phyloP scores from a whole-genome alignment of 1,140 invertebrate species.

The Trachymyrmex cornetzi region DNA sequence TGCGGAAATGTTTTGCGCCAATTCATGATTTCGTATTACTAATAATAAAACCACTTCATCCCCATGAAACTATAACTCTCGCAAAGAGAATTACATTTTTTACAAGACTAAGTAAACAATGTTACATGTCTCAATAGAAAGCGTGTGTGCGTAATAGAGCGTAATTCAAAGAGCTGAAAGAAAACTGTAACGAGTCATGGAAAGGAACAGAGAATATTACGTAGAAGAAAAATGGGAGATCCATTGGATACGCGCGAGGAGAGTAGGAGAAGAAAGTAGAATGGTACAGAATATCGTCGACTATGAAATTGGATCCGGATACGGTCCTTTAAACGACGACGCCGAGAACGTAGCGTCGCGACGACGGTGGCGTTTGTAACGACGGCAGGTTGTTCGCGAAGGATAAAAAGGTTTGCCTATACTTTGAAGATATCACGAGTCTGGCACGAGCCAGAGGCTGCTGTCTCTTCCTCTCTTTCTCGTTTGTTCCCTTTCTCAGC shows the following conservation, averaged over 20 bases:
- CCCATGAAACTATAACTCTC: constrained; percentile 1
- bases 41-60: constrained; percentile 29
- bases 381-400: constrained; percentile 65
- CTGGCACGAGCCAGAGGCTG: constrained; percentile 70
- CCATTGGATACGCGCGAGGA: constrained; percentile 6
- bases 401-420: constrained; percentile 76
- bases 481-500: constrained; percentile 21
- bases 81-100: constrained; percentile 1
- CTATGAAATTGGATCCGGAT: constrained; percentile 69
- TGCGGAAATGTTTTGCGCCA: constrained; percentile 55
- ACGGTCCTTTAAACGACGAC: constrained; percentile 66
- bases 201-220: constrained; percentile 19
- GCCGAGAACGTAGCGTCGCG: constrained; percentile 51
- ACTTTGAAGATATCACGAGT: constrained; percentile 83
- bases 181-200: constrained; percentile 1
- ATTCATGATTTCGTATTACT: constrained; percentile 38
- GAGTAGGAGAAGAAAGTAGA: not conserved
- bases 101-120: not conserved
- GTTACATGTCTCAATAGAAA: constrained; percentile 44
- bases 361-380: constrained; percentile 59
- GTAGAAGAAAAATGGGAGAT: constrained; percentile 30
- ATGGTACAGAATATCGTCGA: constrained; percentile 26
- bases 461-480: constrained; percentile 60
- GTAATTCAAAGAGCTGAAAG: constrained; percentile 39
- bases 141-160: constrained; percentile 25